Base-by-base conservation (phyloP, 2,888 invertebrate species). In the Lepidochrysops patricia region DNA sequence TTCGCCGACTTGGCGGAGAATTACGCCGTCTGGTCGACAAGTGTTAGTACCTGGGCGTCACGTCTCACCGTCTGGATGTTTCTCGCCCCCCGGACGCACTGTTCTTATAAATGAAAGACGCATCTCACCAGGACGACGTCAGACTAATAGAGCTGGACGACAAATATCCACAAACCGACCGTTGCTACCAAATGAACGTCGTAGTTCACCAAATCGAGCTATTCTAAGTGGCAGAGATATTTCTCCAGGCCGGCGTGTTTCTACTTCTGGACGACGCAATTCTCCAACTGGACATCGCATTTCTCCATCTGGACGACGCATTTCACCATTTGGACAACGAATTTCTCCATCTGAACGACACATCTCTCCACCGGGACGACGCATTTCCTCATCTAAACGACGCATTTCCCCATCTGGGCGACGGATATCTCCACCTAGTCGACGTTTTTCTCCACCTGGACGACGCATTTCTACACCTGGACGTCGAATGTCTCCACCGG, bases 401-500 rank as follows among this genome's bases (percentile, higher is more conserved):
- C 49, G 49, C 12, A 59, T 63, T 25, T 64, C 67, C 2, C 68
- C 62, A 1, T 43, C 61, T 4, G 61, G 62, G n/a, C 48, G 58
- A 4, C 52, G 58, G 5, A 25, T 26, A 12, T 50, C 58, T 26
- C 60, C 27, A n/a, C n/a, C n/a, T n/a, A n/a, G n/a, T n/a, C n/a
- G n/a, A n/a, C n/a, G n/a, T n/a, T n/a, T n/a, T n/a, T n/a, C n/a
- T n/a, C n/a, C n/a, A 5, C 58, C 43, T 1, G 57, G 37, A 3
- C 60, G 63, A 5, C 61, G 62, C 26, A 59, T 64, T n/a, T 62
- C 66, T 1, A 66, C 66, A 2, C 62, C 63, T 5, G 63, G 63
- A 0, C 48, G 69, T 6, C 57, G 13, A 3, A 57, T 61, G 15
- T 68, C 70, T 1, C 69, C 70, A 15, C 6, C 67, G 4, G 67